A percentile compares a stretch with the other conserved stretches of the same genome.
Conservation (phyloP, 2,888 invertebrate species). For the Cheilosia impressa region DNA sequence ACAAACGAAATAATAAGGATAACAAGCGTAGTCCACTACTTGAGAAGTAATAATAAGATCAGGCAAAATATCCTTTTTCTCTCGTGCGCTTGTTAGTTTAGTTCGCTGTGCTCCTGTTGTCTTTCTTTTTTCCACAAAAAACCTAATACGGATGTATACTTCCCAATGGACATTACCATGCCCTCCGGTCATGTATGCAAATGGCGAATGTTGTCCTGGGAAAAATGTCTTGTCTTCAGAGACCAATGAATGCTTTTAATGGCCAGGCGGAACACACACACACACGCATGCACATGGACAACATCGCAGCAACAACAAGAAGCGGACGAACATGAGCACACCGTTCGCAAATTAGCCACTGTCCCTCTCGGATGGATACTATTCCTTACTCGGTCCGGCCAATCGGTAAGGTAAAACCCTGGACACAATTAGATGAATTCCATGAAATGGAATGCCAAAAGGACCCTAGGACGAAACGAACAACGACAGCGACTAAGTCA, state of each 20-base stretch:
- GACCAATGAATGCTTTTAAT: slow-evolving; percentile 73
- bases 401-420: slow-evolving; percentile 74
- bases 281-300: slow-evolving; percentile 15
- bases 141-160: slow-evolving; percentile 57
- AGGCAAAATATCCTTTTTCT: slow-evolving; percentile 67
- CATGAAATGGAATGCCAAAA: slow-evolving; percentile 73
- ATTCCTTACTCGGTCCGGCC: slow-evolving; percentile 59
- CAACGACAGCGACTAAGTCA: slow-evolving; percentile 61
- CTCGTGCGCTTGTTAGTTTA: slow-evolving; percentile 57
- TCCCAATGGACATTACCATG: slow-evolving; percentile 61
- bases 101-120: slow-evolving; percentile 2
- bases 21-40: slow-evolving; percentile 52
- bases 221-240: slow-evolving; percentile 74
- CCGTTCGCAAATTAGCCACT: slow-evolving; percentile 74
- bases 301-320: slow-evolving; percentile 62
- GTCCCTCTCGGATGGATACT: slow-evolving; percentile 64
- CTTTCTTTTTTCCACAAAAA: slow-evolving; percentile 21
- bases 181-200: slow-evolving; percentile 68
- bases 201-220: slow-evolving; percentile 72
- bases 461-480: slow-evolving; percentile 67
- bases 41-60: slow-evolving; percentile 69
- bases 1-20: slow-evolving; percentile 46
- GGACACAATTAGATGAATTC: slow-evolving; percentile 74
- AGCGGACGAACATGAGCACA: slow-evolving; percentile 66
- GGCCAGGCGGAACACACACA: slow-evolving; percentile 39